Percentiles rank a stretch among this genome's conserved stretches.
Conservation (phyloP, 2,888 invertebrate genomes). For the Sphecodes monilicornis region DNA sequence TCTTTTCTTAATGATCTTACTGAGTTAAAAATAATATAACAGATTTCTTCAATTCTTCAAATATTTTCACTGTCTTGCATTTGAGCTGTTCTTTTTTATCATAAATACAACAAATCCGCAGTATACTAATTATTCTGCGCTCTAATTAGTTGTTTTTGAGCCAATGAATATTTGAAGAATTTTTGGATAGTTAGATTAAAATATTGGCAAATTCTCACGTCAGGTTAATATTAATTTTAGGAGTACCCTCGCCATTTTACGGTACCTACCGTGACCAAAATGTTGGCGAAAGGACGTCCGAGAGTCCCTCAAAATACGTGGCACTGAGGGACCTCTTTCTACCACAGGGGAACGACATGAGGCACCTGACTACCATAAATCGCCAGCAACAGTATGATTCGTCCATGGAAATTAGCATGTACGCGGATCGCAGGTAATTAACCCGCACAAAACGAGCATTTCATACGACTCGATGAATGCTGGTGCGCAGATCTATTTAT, state of each 20-base stretch:
- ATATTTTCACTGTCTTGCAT: neutral
- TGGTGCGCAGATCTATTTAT: neutral
- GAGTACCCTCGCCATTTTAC: slow-evolving; percentile 85
- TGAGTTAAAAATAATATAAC: no score
- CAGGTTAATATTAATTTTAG: slow-evolving; percentile 72
- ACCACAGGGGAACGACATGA: slow-evolving; percentile 43
- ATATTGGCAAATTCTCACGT: neutral
- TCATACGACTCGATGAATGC: neutral
- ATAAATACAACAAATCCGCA: no score
- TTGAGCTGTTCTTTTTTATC: neutral
- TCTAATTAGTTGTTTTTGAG: neutral
- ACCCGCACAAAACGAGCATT: neutral
- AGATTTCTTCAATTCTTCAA: neutral
- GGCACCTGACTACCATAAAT: slow-evolving; percentile 23
- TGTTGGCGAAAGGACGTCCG: slow-evolving; percentile 71
- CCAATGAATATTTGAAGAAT: neutral
- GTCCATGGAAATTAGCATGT: slow-evolving; percentile 3
- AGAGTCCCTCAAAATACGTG: slow-evolving; percentile 76
- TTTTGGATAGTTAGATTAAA: neutral
- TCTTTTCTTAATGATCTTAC: no score
- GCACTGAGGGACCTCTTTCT: slow-evolving; percentile 79
- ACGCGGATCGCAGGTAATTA: slow-evolving; percentile 45
- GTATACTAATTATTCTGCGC: neutral
- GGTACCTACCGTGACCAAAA: slow-evolving; percentile 84
- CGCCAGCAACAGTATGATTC: slow-evolving; percentile 29